Percentiles rank a stretch among this genome's conserved stretches.
These are phyloP conservation scores for Phrixothrix hirtus DNA, from an alignment of 2,888 invertebrate genomes.

Conservation along the genomic window DNA sequence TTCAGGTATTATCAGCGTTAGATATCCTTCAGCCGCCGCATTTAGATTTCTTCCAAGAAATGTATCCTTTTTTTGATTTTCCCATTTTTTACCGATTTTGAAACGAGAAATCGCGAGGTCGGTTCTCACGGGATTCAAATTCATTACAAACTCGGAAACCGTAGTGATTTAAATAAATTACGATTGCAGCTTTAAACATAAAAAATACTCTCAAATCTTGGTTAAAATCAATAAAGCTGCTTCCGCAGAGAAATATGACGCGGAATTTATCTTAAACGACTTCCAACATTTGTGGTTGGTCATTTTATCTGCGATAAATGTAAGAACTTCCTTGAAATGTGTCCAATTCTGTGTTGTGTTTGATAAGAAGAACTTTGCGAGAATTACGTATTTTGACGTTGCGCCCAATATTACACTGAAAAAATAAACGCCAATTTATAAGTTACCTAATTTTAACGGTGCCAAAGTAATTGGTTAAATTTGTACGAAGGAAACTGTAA, in stretches of 20 bases:
- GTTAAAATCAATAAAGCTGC: too few species aligned
- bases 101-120: too few species aligned
- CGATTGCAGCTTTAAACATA: too few species aligned
- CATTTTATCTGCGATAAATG: neutral
- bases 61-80: constrained; percentile 81
- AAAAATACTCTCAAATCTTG: too few species aligned
- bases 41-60: constrained; percentile 99
- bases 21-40: constrained; percentile 99
- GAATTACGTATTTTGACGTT: too few species aligned
- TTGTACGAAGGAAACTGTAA: too few species aligned
- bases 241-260: neutral
- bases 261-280: neutral
- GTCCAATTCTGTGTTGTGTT: neutral
- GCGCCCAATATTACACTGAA: too few species aligned
- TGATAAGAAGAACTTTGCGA: neutral
- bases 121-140: too few species aligned
- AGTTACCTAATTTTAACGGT: neutral
- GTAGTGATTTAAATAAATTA: too few species aligned
- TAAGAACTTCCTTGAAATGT: neutral
- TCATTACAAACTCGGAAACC: too few species aligned
- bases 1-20: constrained; percentile 94
- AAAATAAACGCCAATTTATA: neutral
- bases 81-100: neutral
- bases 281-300: neutral
- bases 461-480: neutral